Evolutionary conservation across 1,140 invertebrate species (phyloP).

Genomic region (Pseudoatta argentina): DNA sequence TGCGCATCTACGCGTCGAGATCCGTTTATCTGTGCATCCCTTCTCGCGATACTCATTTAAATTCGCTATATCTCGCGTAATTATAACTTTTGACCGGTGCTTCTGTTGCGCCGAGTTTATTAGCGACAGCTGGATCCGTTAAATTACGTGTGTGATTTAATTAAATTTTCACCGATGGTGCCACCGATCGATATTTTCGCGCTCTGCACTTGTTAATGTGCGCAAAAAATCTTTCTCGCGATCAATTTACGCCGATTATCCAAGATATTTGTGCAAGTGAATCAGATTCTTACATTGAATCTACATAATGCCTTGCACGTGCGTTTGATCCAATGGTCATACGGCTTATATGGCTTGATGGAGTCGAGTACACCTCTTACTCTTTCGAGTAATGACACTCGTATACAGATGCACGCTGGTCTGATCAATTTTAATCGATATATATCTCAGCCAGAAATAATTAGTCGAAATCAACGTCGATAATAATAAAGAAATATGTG

Average conservation of each 20-base stretch:
- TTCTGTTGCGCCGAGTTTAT: conserved; percentile 55
- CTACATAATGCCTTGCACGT: conserved; percentile 69
- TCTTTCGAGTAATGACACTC: conserved; percentile 60
- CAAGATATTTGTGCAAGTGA: conserved; percentile 16
- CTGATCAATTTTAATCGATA: conserved; percentile 45
- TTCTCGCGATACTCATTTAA: conserved; percentile 48
- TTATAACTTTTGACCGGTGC: conserved; percentile 53
- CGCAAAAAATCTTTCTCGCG: conserved; percentile 14
- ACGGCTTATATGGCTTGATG: conserved; percentile 64
- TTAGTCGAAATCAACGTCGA: too few relatives aligned
- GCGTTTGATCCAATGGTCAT: conserved; percentile 65
- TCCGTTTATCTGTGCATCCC: conserved; percentile 37
- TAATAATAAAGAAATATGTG: too few relatives aligned
- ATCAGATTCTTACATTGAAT: conserved; percentile 6
- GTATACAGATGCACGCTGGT: conserved; percentile 42
- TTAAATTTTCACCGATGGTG: conserved; percentile 53
- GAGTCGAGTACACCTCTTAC: conserved; percentile 56
- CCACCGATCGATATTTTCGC: conserved; percentile 38
- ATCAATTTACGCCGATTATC: conserved; percentile 23
- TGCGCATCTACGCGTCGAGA: conserved; percentile 27
- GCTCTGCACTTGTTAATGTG: conserved; percentile 25
- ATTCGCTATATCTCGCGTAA: conserved; percentile 59
- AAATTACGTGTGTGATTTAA: conserved; percentile 64
- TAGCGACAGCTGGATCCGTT: conserved; percentile 63
- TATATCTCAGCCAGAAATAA: not conserved